Base-by-base conservation (phyloP, 2,113 vertebrate genomes). In the Spizaetus ornatus region DNA sequence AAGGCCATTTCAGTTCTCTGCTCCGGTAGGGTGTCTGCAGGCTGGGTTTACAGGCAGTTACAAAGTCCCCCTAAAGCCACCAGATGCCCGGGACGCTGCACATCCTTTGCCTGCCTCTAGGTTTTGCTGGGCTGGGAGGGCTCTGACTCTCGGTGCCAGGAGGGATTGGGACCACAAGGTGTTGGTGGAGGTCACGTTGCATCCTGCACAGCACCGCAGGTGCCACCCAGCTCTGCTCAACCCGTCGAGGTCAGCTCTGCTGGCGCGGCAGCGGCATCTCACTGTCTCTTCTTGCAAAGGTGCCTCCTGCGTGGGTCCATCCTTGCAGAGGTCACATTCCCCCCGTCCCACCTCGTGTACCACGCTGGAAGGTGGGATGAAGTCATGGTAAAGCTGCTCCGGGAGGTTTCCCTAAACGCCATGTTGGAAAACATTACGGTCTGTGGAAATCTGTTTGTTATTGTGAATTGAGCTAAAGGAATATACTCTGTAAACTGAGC, bases 251-350 rank as follows among this genome's bases (percentile, higher is more conserved):
- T 34, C 58, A 29, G 63, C 77, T 76, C 67, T 36, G 63, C n/a
- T 1, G 10, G 65, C 20, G 1, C 3, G 7, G 55, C 8, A 8
- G 18, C 4, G 2, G 13, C 0, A 0, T 62, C 50, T 47, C 88
- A 23, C 15, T 0, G 0, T 15, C 72, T 47, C 47, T 32, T 66
- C 38, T 32, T 6, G 16, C 72, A 34, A 43, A 70, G 78, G 23
- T 36, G 22, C 2, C 36, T 53, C 67, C 65, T 1, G 16, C 0
- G 5, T 0, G 20, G 86, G 12, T 42, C 50, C 6, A 0, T 82
- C 89, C 76, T 38, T 2, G 14, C 13, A 6, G 63, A 52, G 81
- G 47, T 40, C 15, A 3, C 77, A 15, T 25, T 26, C 47, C 29
- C 13, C 11, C 16, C 3, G 2, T 19, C 56, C 56, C 7, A 1